Conservation (phyloP, 1,140 invertebrate genomes). For the Eurytemora carolleeae region DNA sequence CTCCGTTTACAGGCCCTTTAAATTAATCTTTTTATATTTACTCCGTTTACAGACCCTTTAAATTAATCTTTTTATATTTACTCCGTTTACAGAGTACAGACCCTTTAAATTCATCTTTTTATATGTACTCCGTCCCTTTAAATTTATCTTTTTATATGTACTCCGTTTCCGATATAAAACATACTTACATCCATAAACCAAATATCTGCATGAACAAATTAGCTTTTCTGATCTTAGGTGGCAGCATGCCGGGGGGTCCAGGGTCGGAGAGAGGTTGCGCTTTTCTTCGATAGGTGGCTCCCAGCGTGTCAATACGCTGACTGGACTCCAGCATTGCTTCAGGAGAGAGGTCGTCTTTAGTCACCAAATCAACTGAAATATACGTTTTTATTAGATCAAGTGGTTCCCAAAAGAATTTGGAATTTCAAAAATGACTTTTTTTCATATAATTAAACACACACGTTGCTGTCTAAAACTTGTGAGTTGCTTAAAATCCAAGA, state of each 20-base stretch:
- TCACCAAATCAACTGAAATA: slow-evolving; percentile 73
- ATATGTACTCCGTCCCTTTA: too few relatives aligned
- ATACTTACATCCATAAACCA: slow-evolving; percentile 45
- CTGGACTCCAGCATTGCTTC: slow-evolving; percentile 85
- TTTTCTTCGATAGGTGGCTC: slow-evolving; percentile 49
- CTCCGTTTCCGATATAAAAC: too few relatives aligned
- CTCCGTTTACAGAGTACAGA: too few relatives aligned
- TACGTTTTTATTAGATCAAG: slow-evolving; percentile 16
- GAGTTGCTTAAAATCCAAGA: too few relatives aligned
- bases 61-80: too few relatives aligned
- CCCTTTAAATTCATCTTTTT: too few relatives aligned
- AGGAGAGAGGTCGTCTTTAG: slow-evolving; percentile 68
- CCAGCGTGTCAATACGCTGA: slow-evolving; percentile 68
- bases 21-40: too few relatives aligned
- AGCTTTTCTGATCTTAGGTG: slow-evolving; percentile 38
- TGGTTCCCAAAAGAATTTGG: too few relatives aligned
- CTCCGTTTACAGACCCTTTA: background rate
- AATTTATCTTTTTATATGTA: too few relatives aligned
- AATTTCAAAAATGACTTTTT: too few relatives aligned
- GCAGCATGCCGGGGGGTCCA: slow-evolving; percentile 48
- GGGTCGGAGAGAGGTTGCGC: slow-evolving; percentile 47
- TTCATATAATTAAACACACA: slow-evolving; percentile 9
- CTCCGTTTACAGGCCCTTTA: too few relatives aligned
- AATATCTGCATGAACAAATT: slow-evolving; percentile 41
- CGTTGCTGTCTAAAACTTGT: too few relatives aligned